Conservation (phyloP, 2,797 vertebrate species). For the Dipus sagitta region DNA sequence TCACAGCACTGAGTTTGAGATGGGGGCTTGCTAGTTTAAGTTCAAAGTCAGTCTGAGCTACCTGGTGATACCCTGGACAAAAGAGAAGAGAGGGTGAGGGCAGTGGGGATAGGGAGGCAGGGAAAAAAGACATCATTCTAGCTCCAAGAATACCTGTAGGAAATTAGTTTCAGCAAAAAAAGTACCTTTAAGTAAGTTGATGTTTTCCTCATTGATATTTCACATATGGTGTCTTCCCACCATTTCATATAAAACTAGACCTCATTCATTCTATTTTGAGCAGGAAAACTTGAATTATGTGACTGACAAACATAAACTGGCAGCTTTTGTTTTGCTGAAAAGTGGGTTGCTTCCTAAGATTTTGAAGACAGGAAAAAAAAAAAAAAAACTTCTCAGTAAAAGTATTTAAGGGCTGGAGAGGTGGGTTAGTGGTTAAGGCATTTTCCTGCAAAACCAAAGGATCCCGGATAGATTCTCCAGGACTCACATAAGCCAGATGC, state of each 20-base stretch:
- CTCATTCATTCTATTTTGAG: slow-evolving; percentile 28
- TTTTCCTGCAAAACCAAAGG: no score
- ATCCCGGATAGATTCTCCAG: no score
- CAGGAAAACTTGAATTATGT: slow-evolving; percentile 1
- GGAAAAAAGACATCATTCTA: neutral
- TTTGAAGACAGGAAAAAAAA: neutral
- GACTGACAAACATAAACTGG: neutral
- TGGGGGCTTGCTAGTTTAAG: neutral
- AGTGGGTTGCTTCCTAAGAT: neutral
- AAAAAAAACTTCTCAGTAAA: neutral
- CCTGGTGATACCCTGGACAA: neutral
- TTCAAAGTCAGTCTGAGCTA: neutral
- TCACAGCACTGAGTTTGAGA: neutral
- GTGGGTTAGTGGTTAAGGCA: no score
- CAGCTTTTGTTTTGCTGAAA: slow-evolving; percentile 10
- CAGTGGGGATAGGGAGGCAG: no score
- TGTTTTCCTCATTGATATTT: slow-evolving; percentile 24
- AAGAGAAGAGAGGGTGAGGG: no score
- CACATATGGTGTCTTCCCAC: neutral
- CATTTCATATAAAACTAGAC: neutral
- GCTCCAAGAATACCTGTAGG: neutral
- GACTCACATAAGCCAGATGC: no score
- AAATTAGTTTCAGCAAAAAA: neutral
- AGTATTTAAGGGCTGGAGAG: neutral
- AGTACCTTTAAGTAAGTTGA: neutral